Evolutionary conservation across 1,140 invertebrate genomes (phyloP).

Genomic region (Mya arenaria): DNA sequence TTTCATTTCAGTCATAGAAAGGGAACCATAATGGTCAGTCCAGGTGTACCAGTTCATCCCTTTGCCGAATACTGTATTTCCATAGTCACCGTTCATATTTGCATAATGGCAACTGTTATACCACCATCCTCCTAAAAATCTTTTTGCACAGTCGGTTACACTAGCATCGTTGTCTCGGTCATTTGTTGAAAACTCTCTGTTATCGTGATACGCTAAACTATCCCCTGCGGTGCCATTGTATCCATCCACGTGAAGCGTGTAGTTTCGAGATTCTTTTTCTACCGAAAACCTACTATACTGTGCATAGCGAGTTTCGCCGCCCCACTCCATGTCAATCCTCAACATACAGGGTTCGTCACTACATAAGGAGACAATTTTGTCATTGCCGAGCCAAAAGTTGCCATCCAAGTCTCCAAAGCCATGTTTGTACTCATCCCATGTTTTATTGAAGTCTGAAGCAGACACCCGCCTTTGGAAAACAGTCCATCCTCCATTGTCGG

Average conservation of each 20-base stretch:
- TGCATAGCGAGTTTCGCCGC: neutral
- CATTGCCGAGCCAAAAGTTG: slow-evolving; percentile 60
- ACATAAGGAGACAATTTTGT: slow-evolving; percentile 45
- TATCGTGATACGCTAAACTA: slow-evolving; percentile 15
- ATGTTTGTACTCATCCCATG: slow-evolving; percentile 56
- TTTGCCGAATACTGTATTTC: too few species aligned
- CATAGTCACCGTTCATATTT: slow-evolving; percentile 53
- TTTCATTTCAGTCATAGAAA: too few species aligned
- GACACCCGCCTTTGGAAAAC: slow-evolving; percentile 85
- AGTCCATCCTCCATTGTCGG: slow-evolving; percentile 93
- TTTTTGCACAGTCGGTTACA: slow-evolving; percentile 19
- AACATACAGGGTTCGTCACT: slow-evolving; percentile 16
- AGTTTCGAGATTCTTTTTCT: neutral
- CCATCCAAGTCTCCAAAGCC: slow-evolving; percentile 55
- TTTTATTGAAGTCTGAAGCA: slow-evolving; percentile 82
- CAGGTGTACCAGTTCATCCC: too few species aligned
- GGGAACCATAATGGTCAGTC: too few species aligned
- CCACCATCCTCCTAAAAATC: slow-evolving; percentile 56
- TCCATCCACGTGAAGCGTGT: neutral
- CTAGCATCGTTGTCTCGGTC: slow-evolving; percentile 23
- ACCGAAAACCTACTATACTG: neutral
- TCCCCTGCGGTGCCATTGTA: slow-evolving; percentile 28
- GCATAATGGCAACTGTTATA: slow-evolving; percentile 29
- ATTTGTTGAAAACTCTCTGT: slow-evolving; percentile 12
- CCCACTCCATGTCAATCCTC: slow-evolving; percentile 2